A percentile compares a stretch with the other conserved stretches of the same genome.
Conservation (phyloP, 2,797 vertebrate species). For the Odontamblyopus rebecca region DNA sequence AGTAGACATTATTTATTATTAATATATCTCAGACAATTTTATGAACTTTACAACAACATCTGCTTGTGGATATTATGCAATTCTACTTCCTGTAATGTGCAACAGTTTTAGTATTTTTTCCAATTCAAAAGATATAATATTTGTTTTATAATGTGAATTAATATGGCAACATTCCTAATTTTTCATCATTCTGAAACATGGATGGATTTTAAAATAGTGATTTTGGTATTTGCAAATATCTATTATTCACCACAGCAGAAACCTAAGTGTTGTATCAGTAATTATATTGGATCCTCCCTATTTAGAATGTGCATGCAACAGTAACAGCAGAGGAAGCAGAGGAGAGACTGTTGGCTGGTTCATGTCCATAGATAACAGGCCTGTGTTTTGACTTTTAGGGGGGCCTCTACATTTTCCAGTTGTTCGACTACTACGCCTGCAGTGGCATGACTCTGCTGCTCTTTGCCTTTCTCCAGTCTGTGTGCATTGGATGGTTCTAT, state of each 20-base stretch:
- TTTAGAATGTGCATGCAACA: background rate
- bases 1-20: no score
- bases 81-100: no score
- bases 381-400: constrained; percentile 60
- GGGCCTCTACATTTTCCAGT: constrained; percentile 80
- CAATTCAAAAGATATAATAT: no score
- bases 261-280: background rate
- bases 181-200: no score
- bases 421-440: constrained; percentile 83
- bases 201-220: background rate
- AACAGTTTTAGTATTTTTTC: no score
- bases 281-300: background rate
- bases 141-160: no score
- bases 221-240: background rate
- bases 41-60: no score
- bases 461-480: constrained; percentile 74
- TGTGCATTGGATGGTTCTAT: constrained; percentile 78
- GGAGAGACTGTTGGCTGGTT: background rate
- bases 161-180: no score
- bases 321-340: background rate
- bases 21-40: no score
- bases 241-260: background rate
- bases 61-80: no score
- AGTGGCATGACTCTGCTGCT: constrained; percentile 82
- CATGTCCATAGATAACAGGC: no score